Base-by-base conservation (phyloP, 2,888 invertebrate species). In the Spicauda simplicius region DNA sequence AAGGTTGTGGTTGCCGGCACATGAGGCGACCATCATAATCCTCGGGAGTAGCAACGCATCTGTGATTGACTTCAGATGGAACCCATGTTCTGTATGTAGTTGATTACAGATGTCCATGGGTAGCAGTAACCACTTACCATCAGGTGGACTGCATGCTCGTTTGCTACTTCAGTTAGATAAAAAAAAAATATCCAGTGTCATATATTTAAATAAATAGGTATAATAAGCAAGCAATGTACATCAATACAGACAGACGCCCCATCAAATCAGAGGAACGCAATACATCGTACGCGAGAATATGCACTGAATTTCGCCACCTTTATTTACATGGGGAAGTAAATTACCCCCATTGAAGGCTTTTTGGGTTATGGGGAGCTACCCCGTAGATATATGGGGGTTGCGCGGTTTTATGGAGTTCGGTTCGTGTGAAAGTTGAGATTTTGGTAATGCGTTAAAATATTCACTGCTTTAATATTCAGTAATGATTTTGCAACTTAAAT, bases 301-400 rank as follows among this genome's bases (percentile, higher is more conserved):
- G 59, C 63, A 68, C 50, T 45, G 56, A 64, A 69, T 71, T 68
- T 71, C 64, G 64, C 64, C 68, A 71, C 65, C 69, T 69, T 65
- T 71, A 71, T 71, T 71, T 71, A 68, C 69, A 71, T 68, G 69
- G 63, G 57, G 69, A 63, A 57, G 65, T 68, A 69, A 71, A 71
- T 71, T 69, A 71, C 71, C 64, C 56, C 57, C 69, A 69, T 69
- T 71, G 71, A 71, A 68, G 71, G 69, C 55, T 60, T 56, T 71
- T 71, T 68, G 69, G 68, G 69, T 68, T 69, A 64, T 68, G 65
- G 68, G 67, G 63, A 62, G 41, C 41, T 19, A 61, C 61, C 41
- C 59, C 55, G 56, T n/a, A 63, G 69, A 69, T 68, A 67, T 71
- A 64, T 69, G 64, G 69, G 57, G 18, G 54, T 66, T 66, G 59